Base-by-base conservation (phyloP, 2,888 invertebrate species). In the Nycteola revayana region DNA sequence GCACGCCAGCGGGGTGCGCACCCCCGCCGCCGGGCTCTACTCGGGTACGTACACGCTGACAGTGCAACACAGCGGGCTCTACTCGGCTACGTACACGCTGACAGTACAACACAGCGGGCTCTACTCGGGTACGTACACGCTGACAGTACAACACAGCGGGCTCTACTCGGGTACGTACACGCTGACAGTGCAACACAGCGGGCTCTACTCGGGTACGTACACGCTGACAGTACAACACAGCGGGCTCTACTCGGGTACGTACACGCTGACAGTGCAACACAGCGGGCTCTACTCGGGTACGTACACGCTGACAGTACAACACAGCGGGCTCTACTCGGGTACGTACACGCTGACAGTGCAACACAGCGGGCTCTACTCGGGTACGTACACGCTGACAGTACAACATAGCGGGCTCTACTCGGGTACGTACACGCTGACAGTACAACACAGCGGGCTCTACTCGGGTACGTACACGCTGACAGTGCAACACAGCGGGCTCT, bases 131-230 rank as follows among this genome's bases (percentile, higher is more conserved):
- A 93, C 60, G 94, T 97, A n/a, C 9, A 95, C 97, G 92, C 97
- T 98, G 26, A 93, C 95, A n/a, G 18, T 93, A 94, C 67, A 97
- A 96, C 45, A 96, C 96, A 82, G 95, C 96, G 2, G 90, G 96
- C 64, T 95, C 97, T 42, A 97, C 97, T 40, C 96, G 98, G 0
- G 94, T 95, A 63, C 93, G 95, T 73, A 94, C 95, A 26, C 96
- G 96, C 73, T 97, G 97, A 30, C 95, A 97, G 10, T 91, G 94
- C 60, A 95, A 96, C 0, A 96, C 97, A 3, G 90, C 32, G 95
- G 95, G 4, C 70, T 95, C 28, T 94, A 94, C 75, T 92, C 27
- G 6, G 27, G 27, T 27, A 14, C 14, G n/a, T 14, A 14, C 14
- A 3, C 14, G 14, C 2, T 14, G 5, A 14, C 5, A 14, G 2